Conservation (phyloP, 2,113 vertebrate genomes). For the Callipepla californica region DNA sequence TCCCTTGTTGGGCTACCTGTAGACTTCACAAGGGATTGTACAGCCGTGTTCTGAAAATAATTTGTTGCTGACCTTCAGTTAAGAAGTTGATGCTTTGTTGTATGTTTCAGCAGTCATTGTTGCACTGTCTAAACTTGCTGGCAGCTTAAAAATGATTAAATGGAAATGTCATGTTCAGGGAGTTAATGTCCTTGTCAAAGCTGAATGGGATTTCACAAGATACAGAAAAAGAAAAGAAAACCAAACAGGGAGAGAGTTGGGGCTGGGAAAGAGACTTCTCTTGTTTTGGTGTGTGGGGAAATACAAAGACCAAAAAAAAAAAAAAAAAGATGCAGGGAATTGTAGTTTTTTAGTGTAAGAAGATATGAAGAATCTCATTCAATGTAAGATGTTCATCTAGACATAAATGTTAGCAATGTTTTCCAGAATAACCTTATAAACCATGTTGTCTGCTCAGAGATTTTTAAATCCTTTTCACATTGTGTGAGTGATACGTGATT, state of each 20-base stretch:
- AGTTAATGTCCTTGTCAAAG: background rate
- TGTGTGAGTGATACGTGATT: fast-evolving
- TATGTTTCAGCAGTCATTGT: background rate
- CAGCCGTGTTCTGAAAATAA: background rate
- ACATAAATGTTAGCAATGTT: background rate
- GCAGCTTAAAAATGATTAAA: background rate
- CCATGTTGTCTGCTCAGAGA: background rate
- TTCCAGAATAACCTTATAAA: background rate
- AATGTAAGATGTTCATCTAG: background rate
- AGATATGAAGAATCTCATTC: background rate
- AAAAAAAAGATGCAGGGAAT: background rate
- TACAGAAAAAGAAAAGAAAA: background rate
- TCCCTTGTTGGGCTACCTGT: background rate
- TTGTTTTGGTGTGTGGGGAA: background rate
- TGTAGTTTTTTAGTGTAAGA: background rate
- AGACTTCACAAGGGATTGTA: background rate
- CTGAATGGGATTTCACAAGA: background rate
- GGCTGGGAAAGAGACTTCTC: background rate
- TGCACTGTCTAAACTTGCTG: background rate
- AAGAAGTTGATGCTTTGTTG: background rate
- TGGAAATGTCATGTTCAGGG: background rate
- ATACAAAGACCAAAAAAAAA: background rate
- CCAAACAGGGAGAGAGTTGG: background rate
- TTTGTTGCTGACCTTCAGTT: background rate
- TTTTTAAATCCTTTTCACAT: background rate